Base-by-base conservation (phyloP, 2,797 vertebrate genomes). In the Acipenser transmontanus region DNA sequence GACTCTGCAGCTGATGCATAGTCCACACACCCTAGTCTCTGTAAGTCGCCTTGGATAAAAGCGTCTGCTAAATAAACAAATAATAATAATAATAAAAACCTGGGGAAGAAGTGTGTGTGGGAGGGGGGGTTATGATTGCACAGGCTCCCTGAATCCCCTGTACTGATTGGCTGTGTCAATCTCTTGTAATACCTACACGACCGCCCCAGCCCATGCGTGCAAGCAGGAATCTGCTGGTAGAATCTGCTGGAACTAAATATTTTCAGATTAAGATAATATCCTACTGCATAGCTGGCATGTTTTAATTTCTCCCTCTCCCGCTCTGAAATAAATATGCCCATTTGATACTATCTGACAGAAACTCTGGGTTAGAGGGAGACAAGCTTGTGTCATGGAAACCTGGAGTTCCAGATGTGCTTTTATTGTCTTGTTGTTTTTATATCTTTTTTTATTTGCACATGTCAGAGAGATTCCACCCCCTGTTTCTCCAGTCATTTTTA, bases 181-280 rank as follows among this genome's bases (percentile, higher is more conserved):
- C 47, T 14, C 57, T 72, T 64, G 50, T 64, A 56, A 50, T 59
- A 66, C 64, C 60, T 63, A 68, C 65, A 67, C 78, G 73, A 60
- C 78, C 82, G 78, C 81, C 78, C 80, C 74, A 74, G n/a, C 49
- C 1, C 20, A 6, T 59, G 52, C 13, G 17, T 66, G 65, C 34
- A 59, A 56, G 66, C 14, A 64, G 20, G 13, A 12, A 68, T 59
- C 62, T 50, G 48, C 9, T 12, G 61, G 8, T 50, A 47, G 13
- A 52, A 50, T 50, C 47, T 63, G 47, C 52, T 63, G 62, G 50
- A 68, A 48, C 67, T 59, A 50, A 68, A 59, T 59, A 51, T 63
- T 64, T 64, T 14, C 52, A 20, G 51, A 64, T 59, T 59, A 63
- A 49, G 48, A 68, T 50, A 63, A 68, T 56, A 68, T 64, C 48